Conservation (phyloP, 2,113 vertebrate species). For the Dryoscopus gambensis region DNA sequence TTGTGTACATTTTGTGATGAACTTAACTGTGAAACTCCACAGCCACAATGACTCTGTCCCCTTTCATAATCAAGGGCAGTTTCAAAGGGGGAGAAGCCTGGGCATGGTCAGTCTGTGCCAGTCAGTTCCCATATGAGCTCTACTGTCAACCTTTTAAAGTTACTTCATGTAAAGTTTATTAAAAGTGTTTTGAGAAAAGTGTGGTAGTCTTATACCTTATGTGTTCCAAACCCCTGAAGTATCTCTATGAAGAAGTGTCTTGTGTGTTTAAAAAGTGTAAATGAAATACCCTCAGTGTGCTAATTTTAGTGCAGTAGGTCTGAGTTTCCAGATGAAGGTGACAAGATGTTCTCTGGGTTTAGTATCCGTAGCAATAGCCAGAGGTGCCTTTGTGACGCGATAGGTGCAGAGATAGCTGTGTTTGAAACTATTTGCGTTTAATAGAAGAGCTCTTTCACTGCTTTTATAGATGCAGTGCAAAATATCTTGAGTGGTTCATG, state of each 20-base stretch:
- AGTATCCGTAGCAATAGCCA: neutral
- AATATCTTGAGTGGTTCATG: neutral
- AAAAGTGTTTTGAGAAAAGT: neutral
- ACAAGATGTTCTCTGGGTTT: neutral
- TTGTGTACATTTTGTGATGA: neutral
- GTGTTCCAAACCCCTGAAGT: neutral
- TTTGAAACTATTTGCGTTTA: neutral
- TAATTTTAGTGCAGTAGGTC: neutral
- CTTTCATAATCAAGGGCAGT: neutral
- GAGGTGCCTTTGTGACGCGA: neutral
- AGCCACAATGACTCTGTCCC: neutral
- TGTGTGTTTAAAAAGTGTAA: neutral
- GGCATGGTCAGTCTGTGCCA: neutral
- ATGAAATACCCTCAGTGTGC: neutral
- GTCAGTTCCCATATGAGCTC: rapidly evolving
- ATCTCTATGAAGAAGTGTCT: neutral
- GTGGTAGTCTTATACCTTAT: neutral
- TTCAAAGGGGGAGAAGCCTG: neutral
- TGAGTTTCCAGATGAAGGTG: neutral
- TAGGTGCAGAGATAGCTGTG: neutral
- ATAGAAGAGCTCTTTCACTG: neutral
- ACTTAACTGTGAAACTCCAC: neutral
- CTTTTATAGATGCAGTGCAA: neutral
- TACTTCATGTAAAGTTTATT: neutral
- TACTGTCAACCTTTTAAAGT: neutral